Conservation (phyloP, 2,113 vertebrate genomes). For the Oreochromis spilurus region DNA sequence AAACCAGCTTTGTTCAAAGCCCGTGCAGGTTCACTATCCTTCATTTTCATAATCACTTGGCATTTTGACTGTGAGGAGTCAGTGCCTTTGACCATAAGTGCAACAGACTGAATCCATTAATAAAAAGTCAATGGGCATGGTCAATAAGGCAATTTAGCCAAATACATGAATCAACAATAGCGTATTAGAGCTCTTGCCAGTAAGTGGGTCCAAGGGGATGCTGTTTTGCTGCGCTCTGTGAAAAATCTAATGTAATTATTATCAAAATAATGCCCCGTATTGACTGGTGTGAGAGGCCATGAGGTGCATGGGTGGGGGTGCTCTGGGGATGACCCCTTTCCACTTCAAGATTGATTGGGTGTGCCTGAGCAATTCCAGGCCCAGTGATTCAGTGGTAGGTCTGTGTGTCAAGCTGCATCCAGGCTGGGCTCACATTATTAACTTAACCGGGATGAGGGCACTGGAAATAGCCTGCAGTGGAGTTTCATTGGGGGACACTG, state of each 20-base stretch:
- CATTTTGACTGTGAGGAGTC: conserved; percentile 18
- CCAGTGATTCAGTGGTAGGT: conserved; percentile 42
- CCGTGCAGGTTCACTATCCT: not conserved
- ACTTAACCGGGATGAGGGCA: conserved; percentile 67
- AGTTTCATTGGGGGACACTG: conserved; percentile 59
- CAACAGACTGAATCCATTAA: conserved; percentile 51
- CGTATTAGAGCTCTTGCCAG: conserved; percentile 38
- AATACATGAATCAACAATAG: conserved; percentile 54
- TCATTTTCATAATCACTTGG: conserved; percentile 29
- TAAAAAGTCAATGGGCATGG: conserved; percentile 49
- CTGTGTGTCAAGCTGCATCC: conserved; percentile 30
- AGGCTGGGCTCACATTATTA: conserved; percentile 56
- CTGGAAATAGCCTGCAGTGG: conserved; percentile 60
- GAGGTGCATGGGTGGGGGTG: conserved; percentile 42
- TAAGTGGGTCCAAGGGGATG: conserved; percentile 38
- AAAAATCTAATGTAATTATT: conserved; percentile 62
- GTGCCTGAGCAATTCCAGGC: conserved; percentile 55
- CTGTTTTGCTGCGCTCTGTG: conserved; percentile 19
- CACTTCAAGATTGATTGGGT: conserved; percentile 65
- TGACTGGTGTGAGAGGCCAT: conserved; percentile 43
- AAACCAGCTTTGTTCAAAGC: not conserved
- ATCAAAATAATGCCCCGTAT: conserved; percentile 63
- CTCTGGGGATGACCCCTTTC: conserved; percentile 60
- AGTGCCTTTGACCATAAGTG: conserved; percentile 27
- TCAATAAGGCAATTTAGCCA: conserved; percentile 57